phyloP scores from a whole-genome alignment of 2,113 vertebrate species.

The Pelecanoides urinatrix region DNA sequence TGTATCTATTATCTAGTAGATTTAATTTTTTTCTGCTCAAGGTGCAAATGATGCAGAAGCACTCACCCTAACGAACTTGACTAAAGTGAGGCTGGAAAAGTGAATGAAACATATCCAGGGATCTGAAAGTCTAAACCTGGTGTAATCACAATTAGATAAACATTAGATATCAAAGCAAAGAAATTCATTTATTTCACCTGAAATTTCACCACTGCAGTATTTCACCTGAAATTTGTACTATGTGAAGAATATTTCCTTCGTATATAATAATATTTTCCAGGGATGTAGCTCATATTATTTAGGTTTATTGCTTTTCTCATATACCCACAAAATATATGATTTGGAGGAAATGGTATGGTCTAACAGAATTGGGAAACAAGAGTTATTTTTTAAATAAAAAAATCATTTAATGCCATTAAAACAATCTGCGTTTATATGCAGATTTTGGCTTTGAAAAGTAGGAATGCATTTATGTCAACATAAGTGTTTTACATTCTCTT shows the following conservation, averaged over 20 bases:
- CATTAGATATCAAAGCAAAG: background rate
- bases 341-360: background rate
- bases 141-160: background rate
- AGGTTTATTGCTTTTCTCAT: background rate
- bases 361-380: background rate
- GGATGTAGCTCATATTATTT: background rate
- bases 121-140: background rate
- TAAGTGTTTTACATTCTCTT: background rate
- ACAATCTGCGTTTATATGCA: background rate
- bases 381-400: background rate
- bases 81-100: background rate
- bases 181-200: background rate
- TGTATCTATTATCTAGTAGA: background rate
- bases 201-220: background rate
- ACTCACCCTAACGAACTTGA: background rate
- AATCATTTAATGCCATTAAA: background rate
- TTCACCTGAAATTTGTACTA: background rate
- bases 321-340: background rate
- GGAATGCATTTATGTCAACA: background rate
- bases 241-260: background rate
- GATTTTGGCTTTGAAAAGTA: background rate
- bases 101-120: background rate
- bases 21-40: background rate
- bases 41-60: background rate
- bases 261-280: background rate